Percentiles rank a stretch among this genome's conserved stretches.
phyloP scores from a whole-genome alignment of 2,797 vertebrate genomes.

The Betta splendens region DNA sequence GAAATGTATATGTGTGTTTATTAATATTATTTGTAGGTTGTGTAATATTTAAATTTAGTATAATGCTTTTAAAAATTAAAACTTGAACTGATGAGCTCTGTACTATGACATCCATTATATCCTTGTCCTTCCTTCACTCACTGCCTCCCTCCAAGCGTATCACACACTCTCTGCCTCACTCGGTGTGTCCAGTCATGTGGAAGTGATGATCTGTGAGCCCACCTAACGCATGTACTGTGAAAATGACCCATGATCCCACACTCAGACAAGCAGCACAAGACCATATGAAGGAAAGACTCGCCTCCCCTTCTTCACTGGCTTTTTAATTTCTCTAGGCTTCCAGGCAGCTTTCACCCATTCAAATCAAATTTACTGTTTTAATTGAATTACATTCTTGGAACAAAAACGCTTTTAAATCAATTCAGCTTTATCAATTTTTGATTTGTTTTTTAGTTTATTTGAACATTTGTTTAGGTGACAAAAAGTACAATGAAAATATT shows the following conservation, averaged over 20 bases:
- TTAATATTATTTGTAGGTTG: too few species aligned
- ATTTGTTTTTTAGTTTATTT: slow-evolving; percentile 2
- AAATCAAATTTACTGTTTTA: not conserved
- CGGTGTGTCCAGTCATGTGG: slow-evolving; percentile 76
- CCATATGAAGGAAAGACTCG: slow-evolving; percentile 77
- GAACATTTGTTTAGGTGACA: too few species aligned
- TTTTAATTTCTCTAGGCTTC: slow-evolving; percentile 8
- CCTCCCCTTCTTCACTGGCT: slow-evolving; percentile 11
- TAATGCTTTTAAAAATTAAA: not conserved
- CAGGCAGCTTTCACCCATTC: slow-evolving; percentile 1
- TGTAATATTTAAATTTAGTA: not conserved
- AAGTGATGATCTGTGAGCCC: slow-evolving; percentile 82
- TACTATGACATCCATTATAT: not conserved
- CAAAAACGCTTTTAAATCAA: too few species aligned
- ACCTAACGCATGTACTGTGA: slow-evolving; percentile 80
- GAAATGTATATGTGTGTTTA: too few species aligned
- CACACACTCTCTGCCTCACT: slow-evolving; percentile 56
- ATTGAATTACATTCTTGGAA: too few species aligned
- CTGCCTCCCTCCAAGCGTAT: slow-evolving; percentile 1
- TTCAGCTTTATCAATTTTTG: not conserved
- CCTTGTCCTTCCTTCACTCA: not conserved
- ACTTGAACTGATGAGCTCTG: not conserved
- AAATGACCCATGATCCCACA: slow-evolving; percentile 80
- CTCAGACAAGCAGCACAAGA: slow-evolving; percentile 76
- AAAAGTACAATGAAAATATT: too few species aligned